Evolutionary conservation across 2,888 invertebrate genomes (phyloP).

Genomic region (Drosophila multiciliata): DNA sequence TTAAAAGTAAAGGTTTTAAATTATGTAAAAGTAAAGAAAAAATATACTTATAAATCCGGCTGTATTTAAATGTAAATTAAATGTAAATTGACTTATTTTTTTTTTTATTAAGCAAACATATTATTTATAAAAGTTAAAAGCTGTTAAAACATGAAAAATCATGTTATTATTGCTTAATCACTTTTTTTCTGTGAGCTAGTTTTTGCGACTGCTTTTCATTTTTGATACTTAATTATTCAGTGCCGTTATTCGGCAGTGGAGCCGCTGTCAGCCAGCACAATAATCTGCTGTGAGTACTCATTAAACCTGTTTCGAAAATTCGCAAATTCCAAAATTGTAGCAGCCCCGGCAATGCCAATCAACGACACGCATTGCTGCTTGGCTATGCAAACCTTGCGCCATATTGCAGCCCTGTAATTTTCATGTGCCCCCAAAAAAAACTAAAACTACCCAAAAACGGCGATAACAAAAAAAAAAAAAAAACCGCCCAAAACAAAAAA

Average conservation of each 20-base stretch:
- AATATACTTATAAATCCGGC: not conserved
- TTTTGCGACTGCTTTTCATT: not conserved
- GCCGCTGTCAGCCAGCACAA: constrained; percentile 3
- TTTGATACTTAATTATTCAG: not conserved
- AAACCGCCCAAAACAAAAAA: not conserved
- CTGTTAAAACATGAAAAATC: not conserved
- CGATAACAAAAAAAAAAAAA: constrained; percentile 2
- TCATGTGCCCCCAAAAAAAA: constrained; percentile 22
- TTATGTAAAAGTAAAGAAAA: not conserved
- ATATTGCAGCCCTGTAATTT: constrained; percentile 48
- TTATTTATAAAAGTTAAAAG: not conserved
- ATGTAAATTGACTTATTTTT: not conserved
- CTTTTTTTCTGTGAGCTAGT: not conserved
- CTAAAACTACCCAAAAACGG: constrained; percentile 24
- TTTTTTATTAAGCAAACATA: not conserved
- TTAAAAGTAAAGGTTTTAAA: not conserved
- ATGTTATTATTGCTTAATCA: not conserved
- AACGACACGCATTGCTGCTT: constrained; percentile 46
- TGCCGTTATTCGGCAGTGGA: not conserved
- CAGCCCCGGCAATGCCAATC: constrained; percentile 36
- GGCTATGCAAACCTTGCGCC: constrained; percentile 31
- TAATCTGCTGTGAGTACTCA: constrained; percentile 7
- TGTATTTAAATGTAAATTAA: not conserved
- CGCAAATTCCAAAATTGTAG: constrained; percentile 2
- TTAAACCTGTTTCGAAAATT: constrained; percentile 7